Percentiles rank a stretch among this genome's conserved stretches.
phyloP scores from a whole-genome alignment of 1,140 invertebrate species.

The Goniozus legneri region DNA sequence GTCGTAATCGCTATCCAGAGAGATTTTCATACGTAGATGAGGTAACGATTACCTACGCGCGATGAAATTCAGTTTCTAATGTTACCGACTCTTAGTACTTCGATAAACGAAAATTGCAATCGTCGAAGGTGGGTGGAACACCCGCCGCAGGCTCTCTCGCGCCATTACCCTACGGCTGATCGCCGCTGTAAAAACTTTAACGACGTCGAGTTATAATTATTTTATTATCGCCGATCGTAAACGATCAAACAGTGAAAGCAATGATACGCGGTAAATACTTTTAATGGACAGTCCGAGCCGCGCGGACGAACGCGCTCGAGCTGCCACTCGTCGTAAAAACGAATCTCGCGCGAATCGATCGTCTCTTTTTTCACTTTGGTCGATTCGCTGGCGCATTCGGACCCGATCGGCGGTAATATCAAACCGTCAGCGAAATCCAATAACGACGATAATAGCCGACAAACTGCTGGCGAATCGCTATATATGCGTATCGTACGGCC shows the following conservation, averaged over 20 bases:
- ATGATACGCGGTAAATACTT: slow-evolving; percentile 32
- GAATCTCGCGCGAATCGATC: slow-evolving; percentile 19
- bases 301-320: slow-evolving; percentile 22
- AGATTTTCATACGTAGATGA: no score
- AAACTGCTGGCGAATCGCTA: background rate
- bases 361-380: slow-evolving; percentile 20
- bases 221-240: slow-evolving; percentile 49
- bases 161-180: no score
- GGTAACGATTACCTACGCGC: no score
- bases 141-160: slow-evolving; percentile 16
- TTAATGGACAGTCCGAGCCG: slow-evolving; percentile 22
- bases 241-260: slow-evolving; percentile 38
- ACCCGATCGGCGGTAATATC: background rate
- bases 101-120: slow-evolving; percentile 16
- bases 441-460: background rate
- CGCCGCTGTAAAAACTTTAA: slow-evolving; percentile 41
- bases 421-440: background rate
- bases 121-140: slow-evolving; percentile 18
- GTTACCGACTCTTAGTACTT: no score
- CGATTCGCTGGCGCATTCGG: slow-evolving; percentile 10
- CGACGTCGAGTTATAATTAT: slow-evolving; percentile 47
- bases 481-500: background rate
- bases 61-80: no score
- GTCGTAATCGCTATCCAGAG: no score
- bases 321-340: slow-evolving; percentile 17